Evolutionary conservation across 2,797 vertebrate species (phyloP), one percentile per base, ranked within the genome.

Genomic region (Rhinatrema bivittatum): DNA sequence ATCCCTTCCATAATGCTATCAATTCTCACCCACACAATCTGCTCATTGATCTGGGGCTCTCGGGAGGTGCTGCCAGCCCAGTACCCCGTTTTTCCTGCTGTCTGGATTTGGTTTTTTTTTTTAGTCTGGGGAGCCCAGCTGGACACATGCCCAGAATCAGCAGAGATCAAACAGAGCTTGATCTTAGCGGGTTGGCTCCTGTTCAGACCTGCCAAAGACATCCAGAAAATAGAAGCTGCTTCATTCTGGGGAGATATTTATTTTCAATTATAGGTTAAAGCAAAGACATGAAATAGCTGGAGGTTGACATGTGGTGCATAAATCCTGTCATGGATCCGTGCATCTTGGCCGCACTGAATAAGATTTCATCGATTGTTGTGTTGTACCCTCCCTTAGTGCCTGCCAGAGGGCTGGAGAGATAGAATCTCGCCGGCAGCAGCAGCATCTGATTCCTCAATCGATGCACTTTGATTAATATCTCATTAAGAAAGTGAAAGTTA

Each of bases 261-360:
- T 72, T 75, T 78, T 67, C 74, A 71, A 62, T 74, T 67, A 67
- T 50, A 62, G 67, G 60, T 65, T 49, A 53, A 60, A 35, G 56
- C 64, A 45, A 50, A 68, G 56, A 60, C 48, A 20, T 55, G 57
- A 65, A 63, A 53, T 65, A 64, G 57, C 36, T 20, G 36, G 1
- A 2, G 29, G 29, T 39, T 42, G 36, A 59, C 60, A 63, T 70
- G 61, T 2, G 28, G 57, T 19, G 50, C 51, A 52, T 62, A 71
- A 65, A 64, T 70, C 55, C 57, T 49, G 32, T 39, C 31, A 49
- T 44, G 68, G 71, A 69, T 47, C 62, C 50, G 51, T 50, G 57
- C 58, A 45, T 70, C 67, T 51, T 48, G 52, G 59, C 66, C 61
- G 54, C 49, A 34, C 58, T 60, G 57, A 60, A 65, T 68, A 55